These are phyloP conservation scores for Amazonetta brasiliensis DNA, from an alignment of 2,797 vertebrate species.

Conservation along the genomic window DNA sequence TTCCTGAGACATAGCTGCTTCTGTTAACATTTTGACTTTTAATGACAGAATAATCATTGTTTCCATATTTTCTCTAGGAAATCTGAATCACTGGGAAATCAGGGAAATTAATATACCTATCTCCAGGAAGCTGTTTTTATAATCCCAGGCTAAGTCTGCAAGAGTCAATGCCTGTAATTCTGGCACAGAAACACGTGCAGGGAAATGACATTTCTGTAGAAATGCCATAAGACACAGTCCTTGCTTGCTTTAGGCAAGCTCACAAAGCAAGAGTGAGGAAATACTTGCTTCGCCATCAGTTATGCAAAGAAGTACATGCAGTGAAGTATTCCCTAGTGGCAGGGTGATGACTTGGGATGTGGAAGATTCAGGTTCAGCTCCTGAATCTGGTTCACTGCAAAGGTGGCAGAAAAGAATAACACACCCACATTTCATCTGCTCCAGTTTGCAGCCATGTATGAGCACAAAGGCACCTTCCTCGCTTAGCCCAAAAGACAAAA, in stretches of 20 bases:
- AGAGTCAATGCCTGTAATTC: not conserved
- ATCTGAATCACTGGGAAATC: not conserved
- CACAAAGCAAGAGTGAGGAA: not conserved
- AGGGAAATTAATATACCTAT: not conserved
- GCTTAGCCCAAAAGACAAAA: not conserved
- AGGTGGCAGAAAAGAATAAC: constrained; percentile 9
- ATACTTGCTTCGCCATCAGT: not conserved
- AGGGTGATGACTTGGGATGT: not conserved
- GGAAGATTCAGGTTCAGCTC: not conserved
- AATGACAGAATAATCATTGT: not conserved
- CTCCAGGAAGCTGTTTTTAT: not conserved
- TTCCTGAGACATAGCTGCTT: not conserved
- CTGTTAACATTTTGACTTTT: not conserved
- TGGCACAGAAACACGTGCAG: not conserved
- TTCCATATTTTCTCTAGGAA: not conserved
- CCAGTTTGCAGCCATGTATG: not conserved
- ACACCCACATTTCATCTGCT: constrained; percentile 33
- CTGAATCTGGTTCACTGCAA: not conserved
- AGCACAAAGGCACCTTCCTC: not conserved
- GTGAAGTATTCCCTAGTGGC: not conserved
- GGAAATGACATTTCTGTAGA: not conserved
- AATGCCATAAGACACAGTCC: not conserved
- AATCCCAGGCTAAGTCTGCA: not conserved
- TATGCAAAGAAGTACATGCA: not conserved
- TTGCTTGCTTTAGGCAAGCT: not conserved